These are phyloP conservation scores for Oryzaephilus surinamensis DNA, from an alignment of 1,140 invertebrate species.

Conservation along the genomic window DNA sequence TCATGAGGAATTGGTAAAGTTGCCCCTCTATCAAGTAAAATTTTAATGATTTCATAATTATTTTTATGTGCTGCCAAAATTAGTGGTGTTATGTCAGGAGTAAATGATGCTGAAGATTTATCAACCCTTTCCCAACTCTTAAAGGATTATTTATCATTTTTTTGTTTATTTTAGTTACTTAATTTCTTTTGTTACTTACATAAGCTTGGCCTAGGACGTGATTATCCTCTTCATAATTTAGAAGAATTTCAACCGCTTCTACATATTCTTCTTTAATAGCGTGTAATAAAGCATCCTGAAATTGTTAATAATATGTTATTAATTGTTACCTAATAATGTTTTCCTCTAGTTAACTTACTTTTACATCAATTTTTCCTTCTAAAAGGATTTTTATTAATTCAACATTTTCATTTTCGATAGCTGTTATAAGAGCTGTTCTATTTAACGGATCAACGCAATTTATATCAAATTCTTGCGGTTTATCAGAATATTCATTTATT, in stretches of 20 bases:
- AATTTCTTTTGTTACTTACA: constrained; percentile 39
- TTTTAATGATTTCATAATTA: constrained; percentile 87
- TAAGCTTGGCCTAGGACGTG: constrained; percentile 61
- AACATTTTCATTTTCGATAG: constrained; percentile 86
- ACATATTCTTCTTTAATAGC: constrained; percentile 89
- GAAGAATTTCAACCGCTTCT: constrained; percentile 80
- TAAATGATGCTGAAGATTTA: constrained; percentile 69
- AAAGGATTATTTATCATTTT: constrained; percentile 24
- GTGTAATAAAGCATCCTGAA: constrained; percentile 76
- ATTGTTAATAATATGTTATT: no score
- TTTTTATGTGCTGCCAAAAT: constrained; percentile 84
- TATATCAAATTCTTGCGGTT: constrained; percentile 53
- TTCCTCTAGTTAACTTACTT: no score
- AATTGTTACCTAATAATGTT: no score
- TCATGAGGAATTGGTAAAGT: constrained; percentile 54
- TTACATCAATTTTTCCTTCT: constrained; percentile 76
- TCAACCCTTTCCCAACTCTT: constrained; percentile 82
- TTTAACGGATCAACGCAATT: constrained; percentile 87
- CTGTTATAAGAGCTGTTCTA: constrained; percentile 62
- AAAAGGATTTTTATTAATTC: constrained; percentile 86
- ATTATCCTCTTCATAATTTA: constrained; percentile 79
- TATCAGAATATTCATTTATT: constrained; percentile 36
- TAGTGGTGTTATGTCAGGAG: constrained; percentile 84
- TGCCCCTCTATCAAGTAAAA: constrained; percentile 77
- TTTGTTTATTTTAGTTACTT: background rate